Evolutionary conservation across 2,888 invertebrate species (phyloP).

Genomic region (Dolichomitus sp.): DNA sequence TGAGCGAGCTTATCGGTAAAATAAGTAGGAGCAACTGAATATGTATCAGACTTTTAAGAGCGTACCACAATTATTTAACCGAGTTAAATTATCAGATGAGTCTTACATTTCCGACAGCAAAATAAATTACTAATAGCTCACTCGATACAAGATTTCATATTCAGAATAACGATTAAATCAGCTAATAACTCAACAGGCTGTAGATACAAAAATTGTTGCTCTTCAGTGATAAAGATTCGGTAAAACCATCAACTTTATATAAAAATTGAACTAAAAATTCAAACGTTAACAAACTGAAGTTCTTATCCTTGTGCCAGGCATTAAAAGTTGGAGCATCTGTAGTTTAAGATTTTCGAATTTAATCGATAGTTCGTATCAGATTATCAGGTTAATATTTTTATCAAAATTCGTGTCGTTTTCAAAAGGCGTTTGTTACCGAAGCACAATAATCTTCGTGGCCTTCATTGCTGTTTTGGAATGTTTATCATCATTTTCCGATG

Average conservation of each 20-base stretch:
- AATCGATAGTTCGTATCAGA: no score
- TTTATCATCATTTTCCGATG: neutral
- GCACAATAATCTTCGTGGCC: neutral
- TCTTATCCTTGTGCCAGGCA: neutral
- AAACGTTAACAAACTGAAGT: neutral
- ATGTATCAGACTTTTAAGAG: slow-evolving; percentile 35
- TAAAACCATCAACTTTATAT: no score
- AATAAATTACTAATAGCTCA: neutral
- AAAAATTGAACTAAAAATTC: neutral
- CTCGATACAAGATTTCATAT: neutral
- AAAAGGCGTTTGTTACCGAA: neutral
- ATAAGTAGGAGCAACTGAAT: slow-evolving; percentile 23
- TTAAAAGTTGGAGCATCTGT: no score
- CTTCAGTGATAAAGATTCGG: neutral
- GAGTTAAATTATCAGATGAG: neutral
- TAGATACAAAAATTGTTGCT: neutral
- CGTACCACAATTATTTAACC: slow-evolving; percentile 24
- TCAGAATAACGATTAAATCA: neutral
- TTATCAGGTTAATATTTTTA: neutral
- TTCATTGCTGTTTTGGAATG: slow-evolving; percentile 1
- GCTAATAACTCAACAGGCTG: neutral
- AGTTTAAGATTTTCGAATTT: no score
- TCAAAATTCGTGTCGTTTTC: neutral
- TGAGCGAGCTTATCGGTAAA: slow-evolving; percentile 12
- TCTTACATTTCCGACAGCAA: neutral